Percentiles rank a stretch among this genome's conserved stretches.
Conservation (phyloP, 2,797 vertebrate species). For the Tokudaia muenninki region DNA sequence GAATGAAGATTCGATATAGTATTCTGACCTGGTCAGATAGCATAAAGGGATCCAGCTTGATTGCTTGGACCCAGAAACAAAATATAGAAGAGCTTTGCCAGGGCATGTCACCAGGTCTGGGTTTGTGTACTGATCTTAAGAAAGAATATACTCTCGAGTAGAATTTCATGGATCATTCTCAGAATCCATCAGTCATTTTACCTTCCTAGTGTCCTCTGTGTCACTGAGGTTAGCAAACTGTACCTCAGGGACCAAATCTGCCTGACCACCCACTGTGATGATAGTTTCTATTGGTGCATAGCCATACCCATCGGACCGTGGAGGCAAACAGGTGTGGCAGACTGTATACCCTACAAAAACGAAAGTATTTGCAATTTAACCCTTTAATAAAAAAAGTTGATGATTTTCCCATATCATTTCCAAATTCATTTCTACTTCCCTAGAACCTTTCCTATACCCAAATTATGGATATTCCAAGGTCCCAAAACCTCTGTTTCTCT, state of each 20-base stretch:
- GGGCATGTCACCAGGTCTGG: neutral
- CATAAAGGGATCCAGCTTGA: constrained; percentile 63
- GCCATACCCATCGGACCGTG: neutral
- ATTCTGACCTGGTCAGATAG: constrained; percentile 60
- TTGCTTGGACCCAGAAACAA: constrained; percentile 42
- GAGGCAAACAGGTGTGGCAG: neutral
- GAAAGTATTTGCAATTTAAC: neutral
- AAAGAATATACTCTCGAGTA: constrained; percentile 55
- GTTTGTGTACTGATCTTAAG: constrained; percentile 34
- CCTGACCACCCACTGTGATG: neutral
- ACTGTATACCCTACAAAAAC: neutral
- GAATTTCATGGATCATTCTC: constrained; percentile 56
- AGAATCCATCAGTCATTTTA: constrained; percentile 56
- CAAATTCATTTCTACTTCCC: constrained; percentile 8
- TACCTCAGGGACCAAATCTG: neutral
- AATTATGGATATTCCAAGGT: neutral
- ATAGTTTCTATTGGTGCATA: neutral
- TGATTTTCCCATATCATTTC: neutral
- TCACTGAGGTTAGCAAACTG: neutral
- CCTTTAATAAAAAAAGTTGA: neutral
- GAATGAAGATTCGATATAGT: constrained; percentile 40
- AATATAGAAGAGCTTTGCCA: neutral
- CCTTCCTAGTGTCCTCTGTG: neutral
- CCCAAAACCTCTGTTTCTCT: neutral
- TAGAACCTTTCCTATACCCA: neutral